These are phyloP conservation scores for Zaprionus kolodkinae DNA, from an alignment of 1,140 invertebrate species.

Conservation along the genomic window DNA sequence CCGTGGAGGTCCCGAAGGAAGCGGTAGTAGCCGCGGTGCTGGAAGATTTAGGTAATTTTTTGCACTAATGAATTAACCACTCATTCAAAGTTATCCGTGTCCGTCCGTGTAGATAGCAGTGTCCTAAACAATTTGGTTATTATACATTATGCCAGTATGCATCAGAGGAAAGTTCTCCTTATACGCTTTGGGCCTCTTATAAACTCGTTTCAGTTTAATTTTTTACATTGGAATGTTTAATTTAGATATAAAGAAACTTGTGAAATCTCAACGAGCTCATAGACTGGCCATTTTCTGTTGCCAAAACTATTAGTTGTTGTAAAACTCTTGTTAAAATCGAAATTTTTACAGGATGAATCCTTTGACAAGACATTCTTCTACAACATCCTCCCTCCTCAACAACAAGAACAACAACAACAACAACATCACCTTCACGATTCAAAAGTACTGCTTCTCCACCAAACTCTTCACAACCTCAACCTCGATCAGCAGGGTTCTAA, in stretches of 20 bases:
- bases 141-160: neutral
- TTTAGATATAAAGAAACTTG: neutral
- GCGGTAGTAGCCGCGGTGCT: slow-evolving; percentile 85
- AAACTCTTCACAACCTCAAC: slow-evolving; percentile 64
- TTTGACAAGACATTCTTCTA: slow-evolving; percentile 66
- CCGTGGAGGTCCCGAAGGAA: slow-evolving; percentile 85
- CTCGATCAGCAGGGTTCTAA: slow-evolving; percentile 48
- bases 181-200: neutral
- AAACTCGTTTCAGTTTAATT: neutral
- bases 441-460: slow-evolving; percentile 41
- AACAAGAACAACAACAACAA: slow-evolving; percentile 65
- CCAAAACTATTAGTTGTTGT: slow-evolving; percentile 48
- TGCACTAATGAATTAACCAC: neutral
- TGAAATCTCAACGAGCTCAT: neutral
- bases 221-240: neutral
- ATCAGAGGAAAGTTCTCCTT: neutral
- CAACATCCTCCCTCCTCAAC: slow-evolving; percentile 66
- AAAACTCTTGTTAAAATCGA: slow-evolving; percentile 59
- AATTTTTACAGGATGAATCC: slow-evolving; percentile 66
- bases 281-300: neutral
- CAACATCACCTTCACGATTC: slow-evolving; percentile 53
- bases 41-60: slow-evolving; percentile 69
- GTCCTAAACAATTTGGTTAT: neutral
- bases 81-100: slow-evolving; percentile 1
- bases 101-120: neutral